Percentiles rank a stretch among this genome's conserved stretches.
Conservation (phyloP, 2,888 invertebrate species). For the Argyra leucocephala region DNA sequence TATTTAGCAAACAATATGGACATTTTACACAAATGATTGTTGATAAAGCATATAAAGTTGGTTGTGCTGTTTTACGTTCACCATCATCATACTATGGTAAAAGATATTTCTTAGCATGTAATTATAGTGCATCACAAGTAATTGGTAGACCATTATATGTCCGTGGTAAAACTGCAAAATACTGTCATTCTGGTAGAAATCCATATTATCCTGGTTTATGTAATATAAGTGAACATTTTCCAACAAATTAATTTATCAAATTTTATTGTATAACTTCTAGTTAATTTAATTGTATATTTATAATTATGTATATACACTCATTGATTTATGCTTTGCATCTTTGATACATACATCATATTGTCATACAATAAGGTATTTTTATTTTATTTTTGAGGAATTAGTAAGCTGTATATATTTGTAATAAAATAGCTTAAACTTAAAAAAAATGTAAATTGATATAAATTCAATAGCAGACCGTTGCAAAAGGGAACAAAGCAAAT, state of each 20-base stretch:
- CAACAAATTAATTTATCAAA: background rate
- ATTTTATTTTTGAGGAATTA: too few relatives aligned
- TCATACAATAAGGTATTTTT: too few relatives aligned
- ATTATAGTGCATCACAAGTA: slow-evolving; percentile 1
- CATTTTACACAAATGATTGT: slow-evolving; percentile 3
- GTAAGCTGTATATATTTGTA: too few relatives aligned
- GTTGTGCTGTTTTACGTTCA: background rate
- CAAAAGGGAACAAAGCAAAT: too few relatives aligned
- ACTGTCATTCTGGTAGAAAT: background rate
- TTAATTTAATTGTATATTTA: too few relatives aligned
- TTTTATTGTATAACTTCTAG: too few relatives aligned
- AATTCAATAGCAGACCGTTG: too few relatives aligned
- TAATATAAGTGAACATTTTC: background rate
- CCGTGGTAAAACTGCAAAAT: background rate
- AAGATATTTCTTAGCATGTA: slow-evolving; percentile 4
- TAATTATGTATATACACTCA: too few relatives aligned
- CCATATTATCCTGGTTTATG: background rate
- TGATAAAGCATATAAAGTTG: slow-evolving; percentile 4
- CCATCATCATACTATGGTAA: slow-evolving; percentile 4
- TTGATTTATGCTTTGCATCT: too few relatives aligned
- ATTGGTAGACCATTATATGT: background rate
- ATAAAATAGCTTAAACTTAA: too few relatives aligned
- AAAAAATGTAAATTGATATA: too few relatives aligned
- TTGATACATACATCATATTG: too few relatives aligned
- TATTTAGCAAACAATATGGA: background rate